phyloP scores from a whole-genome alignment of 2,797 vertebrate species.

The Spatula clypeata region DNA sequence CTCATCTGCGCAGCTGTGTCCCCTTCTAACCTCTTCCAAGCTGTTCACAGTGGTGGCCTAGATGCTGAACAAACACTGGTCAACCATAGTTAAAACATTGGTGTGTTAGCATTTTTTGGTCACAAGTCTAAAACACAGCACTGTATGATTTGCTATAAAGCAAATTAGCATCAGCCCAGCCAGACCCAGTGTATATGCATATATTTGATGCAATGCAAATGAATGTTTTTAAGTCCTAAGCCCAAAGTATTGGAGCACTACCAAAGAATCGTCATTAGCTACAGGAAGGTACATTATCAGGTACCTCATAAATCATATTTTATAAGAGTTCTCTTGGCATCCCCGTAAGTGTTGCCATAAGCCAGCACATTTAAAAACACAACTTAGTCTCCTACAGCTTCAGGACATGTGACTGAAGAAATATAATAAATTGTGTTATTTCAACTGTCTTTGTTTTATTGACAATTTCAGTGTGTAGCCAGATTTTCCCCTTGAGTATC shows the following conservation, averaged over 20 bases:
- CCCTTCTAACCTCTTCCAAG: background rate
- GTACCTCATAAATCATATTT: background rate
- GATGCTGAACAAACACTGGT: background rate
- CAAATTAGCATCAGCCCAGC: background rate
- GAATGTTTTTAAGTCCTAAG: background rate
- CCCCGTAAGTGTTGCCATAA: background rate
- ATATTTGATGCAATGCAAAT: background rate
- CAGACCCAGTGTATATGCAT: background rate
- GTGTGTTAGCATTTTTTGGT: background rate
- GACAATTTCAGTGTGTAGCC: background rate
- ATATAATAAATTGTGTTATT: background rate
- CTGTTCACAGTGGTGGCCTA: background rate
- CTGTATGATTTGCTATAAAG: background rate
- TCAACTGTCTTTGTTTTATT: background rate
- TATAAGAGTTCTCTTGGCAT: background rate
- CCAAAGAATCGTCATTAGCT: background rate
- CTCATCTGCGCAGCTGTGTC: background rate
- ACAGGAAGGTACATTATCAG: background rate
- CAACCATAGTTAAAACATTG: background rate
- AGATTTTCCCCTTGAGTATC: background rate
- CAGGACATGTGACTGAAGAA: background rate
- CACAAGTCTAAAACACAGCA: background rate
- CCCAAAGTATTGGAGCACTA: background rate
- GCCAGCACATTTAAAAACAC: background rate
- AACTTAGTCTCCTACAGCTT: background rate